Evolutionary conservation across 2,113 vertebrate genomes (phyloP).

Genomic region (Lamprologus speciosus): DNA sequence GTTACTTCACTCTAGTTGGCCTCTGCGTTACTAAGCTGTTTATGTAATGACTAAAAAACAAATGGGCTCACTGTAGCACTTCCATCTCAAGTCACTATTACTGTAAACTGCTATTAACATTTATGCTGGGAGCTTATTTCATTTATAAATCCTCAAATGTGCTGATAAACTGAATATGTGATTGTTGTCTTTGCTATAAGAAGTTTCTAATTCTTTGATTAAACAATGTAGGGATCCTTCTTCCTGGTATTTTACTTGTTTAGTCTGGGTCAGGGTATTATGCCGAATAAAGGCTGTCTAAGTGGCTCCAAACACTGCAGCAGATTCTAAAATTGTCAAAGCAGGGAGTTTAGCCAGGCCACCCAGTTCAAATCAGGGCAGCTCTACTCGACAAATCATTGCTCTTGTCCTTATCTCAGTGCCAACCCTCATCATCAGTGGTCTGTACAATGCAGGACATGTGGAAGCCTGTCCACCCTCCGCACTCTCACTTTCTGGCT

Average conservation of each 20-base stretch:
- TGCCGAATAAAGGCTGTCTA: conserved; percentile 20
- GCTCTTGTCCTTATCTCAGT: background rate
- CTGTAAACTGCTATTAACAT: background rate
- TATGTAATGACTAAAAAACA: conserved; percentile 4
- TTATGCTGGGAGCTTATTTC: background rate
- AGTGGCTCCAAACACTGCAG: conserved; percentile 39
- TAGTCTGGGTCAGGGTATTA: conserved; percentile 8
- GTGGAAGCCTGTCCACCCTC: background rate
- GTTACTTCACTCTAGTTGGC: background rate
- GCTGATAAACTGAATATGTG: background rate
- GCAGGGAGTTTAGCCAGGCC: background rate
- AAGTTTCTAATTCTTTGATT: background rate
- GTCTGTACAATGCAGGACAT: background rate
- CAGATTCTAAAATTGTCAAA: conserved; percentile 1
- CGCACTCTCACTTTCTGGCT: background rate
- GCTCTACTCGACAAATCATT: background rate
- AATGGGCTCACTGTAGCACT: background rate
- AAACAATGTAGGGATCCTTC: background rate
- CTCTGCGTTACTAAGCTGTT: conserved; percentile 12
- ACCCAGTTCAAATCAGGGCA: conserved; percentile 7
- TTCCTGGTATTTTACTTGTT: background rate
- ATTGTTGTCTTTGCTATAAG: background rate
- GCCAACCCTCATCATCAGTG: background rate
- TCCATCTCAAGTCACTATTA: background rate
- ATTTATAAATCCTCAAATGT: background rate